A percentile compares a stretch with the other conserved stretches of the same genome.
phyloP scores from a whole-genome alignment of 2,888 invertebrate species.

The Ferdinandea cuprea region DNA sequence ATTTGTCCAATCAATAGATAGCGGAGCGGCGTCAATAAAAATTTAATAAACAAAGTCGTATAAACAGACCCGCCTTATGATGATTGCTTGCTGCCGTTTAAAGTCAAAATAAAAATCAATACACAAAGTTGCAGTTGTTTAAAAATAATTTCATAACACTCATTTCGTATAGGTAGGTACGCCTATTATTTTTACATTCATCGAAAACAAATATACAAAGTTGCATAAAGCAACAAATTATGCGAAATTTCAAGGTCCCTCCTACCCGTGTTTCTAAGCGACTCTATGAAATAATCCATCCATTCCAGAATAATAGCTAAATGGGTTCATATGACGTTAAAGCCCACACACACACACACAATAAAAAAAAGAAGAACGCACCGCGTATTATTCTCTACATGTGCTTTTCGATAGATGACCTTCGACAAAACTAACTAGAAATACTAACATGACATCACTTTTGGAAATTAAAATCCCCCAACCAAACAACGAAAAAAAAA shows the following conservation, averaged over 20 bases:
- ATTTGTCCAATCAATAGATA: not conserved
- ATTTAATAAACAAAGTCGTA: not conserved
- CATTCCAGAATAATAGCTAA: conserved; percentile 1
- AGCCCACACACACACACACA: conserved; percentile 45
- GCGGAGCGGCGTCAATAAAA: not conserved
- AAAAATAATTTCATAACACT: not conserved
- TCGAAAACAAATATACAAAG: not conserved
- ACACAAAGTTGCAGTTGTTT: not conserved
- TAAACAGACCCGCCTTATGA: not conserved
- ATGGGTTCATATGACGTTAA: not conserved
- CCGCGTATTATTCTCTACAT: conserved; percentile 13
- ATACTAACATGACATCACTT: conserved; percentile 67
- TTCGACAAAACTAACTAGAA: conserved; percentile 48
- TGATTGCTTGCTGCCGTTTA: too few relatives aligned
- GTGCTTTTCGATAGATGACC: conserved; percentile 38
- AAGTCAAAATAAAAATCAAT: too few relatives aligned
- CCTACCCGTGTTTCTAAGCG: not conserved
- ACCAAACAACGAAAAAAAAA: not conserved
- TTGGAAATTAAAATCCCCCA: conserved; percentile 40
- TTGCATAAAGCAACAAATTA: not conserved
- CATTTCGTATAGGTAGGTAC: not conserved
- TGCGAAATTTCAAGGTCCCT: not conserved
- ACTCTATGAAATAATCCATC: not conserved
- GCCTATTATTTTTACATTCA: too few relatives aligned
- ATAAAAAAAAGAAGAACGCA: conserved; percentile 11